These are phyloP conservation scores for Anthophora plumipes DNA, from an alignment of 2,888 invertebrate genomes.

Conservation along the genomic window DNA sequence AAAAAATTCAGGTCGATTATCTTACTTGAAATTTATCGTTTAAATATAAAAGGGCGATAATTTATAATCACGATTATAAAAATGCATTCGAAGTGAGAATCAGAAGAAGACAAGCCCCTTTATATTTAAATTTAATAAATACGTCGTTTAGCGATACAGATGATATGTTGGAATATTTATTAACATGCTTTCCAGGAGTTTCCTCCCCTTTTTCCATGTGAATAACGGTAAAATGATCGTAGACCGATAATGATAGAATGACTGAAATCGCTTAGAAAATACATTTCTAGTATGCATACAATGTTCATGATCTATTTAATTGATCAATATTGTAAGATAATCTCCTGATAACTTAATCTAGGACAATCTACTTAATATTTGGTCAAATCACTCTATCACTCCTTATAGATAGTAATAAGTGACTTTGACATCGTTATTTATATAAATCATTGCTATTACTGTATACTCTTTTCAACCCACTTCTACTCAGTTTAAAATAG, in stretches of 20 bases:
- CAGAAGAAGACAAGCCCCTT: conserved; percentile 17
- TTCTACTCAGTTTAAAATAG: conserved; percentile 30
- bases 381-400: conserved; percentile 64
- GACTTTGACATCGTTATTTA: conserved; percentile 49
- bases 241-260: neutral
- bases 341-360: conserved; percentile 57
- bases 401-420: conserved; percentile 50
- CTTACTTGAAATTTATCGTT: conserved; percentile 51
- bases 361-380: conserved; percentile 62
- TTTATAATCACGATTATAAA: conserved; percentile 46
- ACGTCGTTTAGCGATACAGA: conserved; percentile 19
- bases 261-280: neutral
- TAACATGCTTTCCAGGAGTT: neutral
- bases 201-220: conserved; percentile 6
- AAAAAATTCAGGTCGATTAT: conserved; percentile 62
- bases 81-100: conserved; percentile 30
- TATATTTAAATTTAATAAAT: conserved; percentile 44
- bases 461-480: conserved; percentile 57
- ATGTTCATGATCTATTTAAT: conserved; percentile 4
- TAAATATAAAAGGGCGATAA: conserved; percentile 49
- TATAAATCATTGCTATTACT: conserved; percentile 53
- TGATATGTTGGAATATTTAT: conserved; percentile 59
- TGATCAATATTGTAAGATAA: conserved; percentile 63
- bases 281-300: conserved; percentile 3
- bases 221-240: conserved; percentile 5